Conservation (phyloP, 2,888 invertebrate genomes). For the Incurvaria masculella region DNA sequence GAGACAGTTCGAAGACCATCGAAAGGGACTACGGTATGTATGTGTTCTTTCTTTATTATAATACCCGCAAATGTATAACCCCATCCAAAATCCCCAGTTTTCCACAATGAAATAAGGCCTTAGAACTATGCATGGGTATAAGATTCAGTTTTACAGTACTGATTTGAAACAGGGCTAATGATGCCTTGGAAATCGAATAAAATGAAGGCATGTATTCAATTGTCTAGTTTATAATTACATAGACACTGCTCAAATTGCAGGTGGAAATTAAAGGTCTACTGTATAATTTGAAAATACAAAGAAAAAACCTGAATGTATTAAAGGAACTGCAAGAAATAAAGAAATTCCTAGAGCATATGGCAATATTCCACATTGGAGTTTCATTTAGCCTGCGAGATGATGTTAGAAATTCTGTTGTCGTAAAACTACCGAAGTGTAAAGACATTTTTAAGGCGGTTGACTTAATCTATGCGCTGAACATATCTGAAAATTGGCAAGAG, state of each 20-base stretch:
- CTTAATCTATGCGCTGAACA: slow-evolving; percentile 25
- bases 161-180: no score
- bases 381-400: slow-evolving; percentile 71
- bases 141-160: neutral
- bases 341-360: slow-evolving; percentile 55
- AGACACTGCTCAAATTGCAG: slow-evolving; percentile 23
- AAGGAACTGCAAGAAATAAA: slow-evolving; percentile 60
- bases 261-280: slow-evolving; percentile 65
- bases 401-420: slow-evolving; percentile 51
- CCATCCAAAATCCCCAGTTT: neutral
- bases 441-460: slow-evolving; percentile 52
- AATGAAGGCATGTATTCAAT: no score
- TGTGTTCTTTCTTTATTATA: neutral
- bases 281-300: slow-evolving; percentile 60
- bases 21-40: slow-evolving; percentile 64
- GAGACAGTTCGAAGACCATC: slow-evolving; percentile 50
- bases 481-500: slow-evolving; percentile 24
- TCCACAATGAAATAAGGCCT: slow-evolving; percentile 2
- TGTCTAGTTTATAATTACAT: no score
- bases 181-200: no score
- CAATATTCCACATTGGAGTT: slow-evolving; percentile 61
- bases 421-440: slow-evolving; percentile 56
- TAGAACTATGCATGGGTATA: neutral
- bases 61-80: slow-evolving; percentile 3
- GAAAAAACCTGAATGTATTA: slow-evolving; percentile 45